Percentiles rank a stretch among this genome's conserved stretches.
These are phyloP conservation scores for Corythornis vintsioides DNA, from an alignment of 2,113 vertebrate genomes.

Conservation along the genomic window DNA sequence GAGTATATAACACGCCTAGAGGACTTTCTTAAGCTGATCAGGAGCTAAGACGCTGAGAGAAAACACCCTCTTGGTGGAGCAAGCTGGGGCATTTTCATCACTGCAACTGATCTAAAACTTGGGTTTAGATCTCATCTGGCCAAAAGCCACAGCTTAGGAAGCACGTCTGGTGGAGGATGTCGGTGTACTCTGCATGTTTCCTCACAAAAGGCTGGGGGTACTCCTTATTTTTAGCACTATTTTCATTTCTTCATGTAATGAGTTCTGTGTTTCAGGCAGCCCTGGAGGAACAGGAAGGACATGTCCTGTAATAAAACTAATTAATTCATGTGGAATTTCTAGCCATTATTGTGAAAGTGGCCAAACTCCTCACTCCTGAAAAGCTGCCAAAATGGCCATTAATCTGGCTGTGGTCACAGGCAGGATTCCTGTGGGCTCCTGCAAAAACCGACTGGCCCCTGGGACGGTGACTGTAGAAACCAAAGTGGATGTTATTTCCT, in stretches of 20 bases:
- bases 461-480: constrained; percentile 39
- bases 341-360: constrained; percentile 61
- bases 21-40: neutral
- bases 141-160: constrained; percentile 10
- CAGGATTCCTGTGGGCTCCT: constrained; percentile 61
- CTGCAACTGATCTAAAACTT: neutral
- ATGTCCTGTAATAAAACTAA: constrained; percentile 53
- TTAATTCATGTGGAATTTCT: constrained; percentile 60
- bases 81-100: neutral
- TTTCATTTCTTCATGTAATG: constrained; percentile 57
- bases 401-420: constrained; percentile 52
- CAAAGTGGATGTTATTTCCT: constrained; percentile 54
- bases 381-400: constrained; percentile 53
- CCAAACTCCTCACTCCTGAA: constrained; percentile 45
- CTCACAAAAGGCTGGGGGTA: constrained; percentile 13
- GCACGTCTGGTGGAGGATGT: neutral
- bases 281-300: constrained; percentile 57
- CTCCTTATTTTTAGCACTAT: constrained; percentile 53
- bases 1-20: neutral
- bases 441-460: neutral
- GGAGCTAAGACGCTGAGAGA: neutral
- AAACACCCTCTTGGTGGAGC: neutral
- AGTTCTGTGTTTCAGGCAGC: constrained; percentile 48
- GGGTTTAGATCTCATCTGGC: constrained; percentile 19
- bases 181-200: neutral